These are phyloP conservation scores for Ursus arctos DNA, from an alignment of 2,113 vertebrate species.

Conservation along the genomic window DNA sequence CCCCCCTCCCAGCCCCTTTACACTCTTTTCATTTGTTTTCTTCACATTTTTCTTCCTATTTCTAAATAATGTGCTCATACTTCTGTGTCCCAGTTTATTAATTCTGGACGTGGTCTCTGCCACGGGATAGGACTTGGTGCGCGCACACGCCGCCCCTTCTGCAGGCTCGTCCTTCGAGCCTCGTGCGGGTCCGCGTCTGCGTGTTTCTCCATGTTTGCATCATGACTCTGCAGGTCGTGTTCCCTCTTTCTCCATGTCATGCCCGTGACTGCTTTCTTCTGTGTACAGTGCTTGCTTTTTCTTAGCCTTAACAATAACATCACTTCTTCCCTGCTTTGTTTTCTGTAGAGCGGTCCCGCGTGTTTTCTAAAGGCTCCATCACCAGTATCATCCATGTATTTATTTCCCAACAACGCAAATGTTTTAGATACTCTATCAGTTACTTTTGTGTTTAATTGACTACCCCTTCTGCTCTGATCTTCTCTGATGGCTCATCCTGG, in stretches of 20 bases:
- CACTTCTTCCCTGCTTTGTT: neutral
- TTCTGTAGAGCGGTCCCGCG: neutral
- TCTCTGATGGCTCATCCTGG: neutral
- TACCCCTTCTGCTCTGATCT: neutral
- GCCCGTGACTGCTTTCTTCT: neutral
- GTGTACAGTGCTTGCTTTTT: neutral
- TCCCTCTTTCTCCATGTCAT: neutral
- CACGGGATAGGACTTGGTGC: neutral
- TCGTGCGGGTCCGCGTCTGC: neutral
- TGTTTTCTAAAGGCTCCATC: neutral
- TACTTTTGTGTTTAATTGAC: neutral
- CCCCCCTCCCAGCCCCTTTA: too few relatives aligned
- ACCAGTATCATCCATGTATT: neutral
- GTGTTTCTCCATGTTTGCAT: fast-evolving
- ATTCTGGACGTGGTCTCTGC: neutral
- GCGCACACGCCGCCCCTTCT: fast-evolving
- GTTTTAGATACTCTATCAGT: neutral
- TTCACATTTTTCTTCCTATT: neutral
- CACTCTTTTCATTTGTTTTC: neutral
- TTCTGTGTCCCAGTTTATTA: neutral
- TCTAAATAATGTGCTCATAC: neutral
- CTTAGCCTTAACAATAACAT: neutral
- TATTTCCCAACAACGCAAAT: neutral
- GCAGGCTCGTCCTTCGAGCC: neutral
- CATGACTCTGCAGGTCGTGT: neutral